Percentiles rank a stretch among this genome's conserved stretches.
Conservation (phyloP, 2,797 vertebrate genomes). For the Chaunax sp. region DNA sequence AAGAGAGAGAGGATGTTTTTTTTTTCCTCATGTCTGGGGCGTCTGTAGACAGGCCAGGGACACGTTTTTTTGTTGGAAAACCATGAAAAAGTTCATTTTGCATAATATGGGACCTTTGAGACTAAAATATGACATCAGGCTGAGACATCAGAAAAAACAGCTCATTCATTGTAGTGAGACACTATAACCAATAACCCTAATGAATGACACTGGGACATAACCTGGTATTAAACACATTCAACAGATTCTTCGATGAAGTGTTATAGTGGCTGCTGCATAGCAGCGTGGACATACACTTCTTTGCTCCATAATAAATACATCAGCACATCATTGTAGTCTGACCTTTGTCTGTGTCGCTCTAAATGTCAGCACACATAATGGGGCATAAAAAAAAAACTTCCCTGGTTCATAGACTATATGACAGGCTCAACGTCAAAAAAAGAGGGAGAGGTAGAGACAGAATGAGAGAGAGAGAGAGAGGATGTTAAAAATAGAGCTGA, state of each 20-base stretch:
- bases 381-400: slow-evolving; percentile 40
- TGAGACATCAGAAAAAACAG: background rate
- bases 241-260: slow-evolving; percentile 23
- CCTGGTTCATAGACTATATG: slow-evolving; percentile 18
- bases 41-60: too few relatives aligned
- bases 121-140: background rate
- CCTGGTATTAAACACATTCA: background rate
- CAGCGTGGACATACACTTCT: background rate
- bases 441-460: background rate
- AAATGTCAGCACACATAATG: slow-evolving; percentile 66
- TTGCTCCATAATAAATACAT: slow-evolving; percentile 36
- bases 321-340: slow-evolving; percentile 53
- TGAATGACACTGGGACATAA: background rate
- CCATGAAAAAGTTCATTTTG: too few relatives aligned
- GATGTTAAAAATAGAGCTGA: slow-evolving; percentile 16
- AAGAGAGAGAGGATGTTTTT: too few relatives aligned
- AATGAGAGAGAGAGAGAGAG: background rate
- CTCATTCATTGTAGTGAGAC: background rate
- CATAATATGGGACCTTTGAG: too few relatives aligned
- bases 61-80: too few relatives aligned
- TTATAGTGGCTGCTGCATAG: slow-evolving; percentile 11
- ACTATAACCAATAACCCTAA: background rate
- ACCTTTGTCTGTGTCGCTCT: slow-evolving; percentile 61
- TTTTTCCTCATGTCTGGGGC: too few relatives aligned
- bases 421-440: slow-evolving; percentile 15